Conservation (phyloP, 2,797 vertebrate species). For the Neolamprologus multifasciatus region DNA sequence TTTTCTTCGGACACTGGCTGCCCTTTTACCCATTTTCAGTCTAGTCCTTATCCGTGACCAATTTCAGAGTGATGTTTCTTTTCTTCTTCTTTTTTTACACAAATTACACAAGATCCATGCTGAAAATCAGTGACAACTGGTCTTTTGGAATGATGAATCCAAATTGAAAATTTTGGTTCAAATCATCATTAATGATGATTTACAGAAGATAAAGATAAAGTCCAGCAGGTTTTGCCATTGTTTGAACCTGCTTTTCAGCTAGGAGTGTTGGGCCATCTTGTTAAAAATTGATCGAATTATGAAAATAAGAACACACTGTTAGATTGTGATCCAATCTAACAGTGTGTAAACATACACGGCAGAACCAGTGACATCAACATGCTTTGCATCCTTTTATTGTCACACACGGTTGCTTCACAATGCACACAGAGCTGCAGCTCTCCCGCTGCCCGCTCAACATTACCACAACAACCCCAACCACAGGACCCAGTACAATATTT, state of each 20-base stretch:
- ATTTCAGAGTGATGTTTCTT: not conserved
- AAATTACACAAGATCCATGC: not conserved
- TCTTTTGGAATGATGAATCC: not conserved
- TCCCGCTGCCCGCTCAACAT: not conserved
- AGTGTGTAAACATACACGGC: not conserved
- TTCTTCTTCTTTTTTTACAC: not conserved
- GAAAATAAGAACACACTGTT: not conserved
- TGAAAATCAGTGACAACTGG: not conserved
- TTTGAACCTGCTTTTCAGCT: not conserved
- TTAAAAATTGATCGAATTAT: not conserved
- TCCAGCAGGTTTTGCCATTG: not conserved
- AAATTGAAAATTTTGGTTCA: not conserved
- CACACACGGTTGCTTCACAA: not conserved
- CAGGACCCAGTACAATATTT: not conserved
- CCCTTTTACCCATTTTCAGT: not conserved
- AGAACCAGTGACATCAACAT: not conserved
- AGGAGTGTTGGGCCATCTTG: not conserved
- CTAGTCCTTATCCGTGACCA: rapidly evolving
- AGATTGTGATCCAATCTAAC: not conserved
- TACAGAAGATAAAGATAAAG: not conserved
- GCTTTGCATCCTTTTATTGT: not conserved
- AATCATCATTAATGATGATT: not conserved
- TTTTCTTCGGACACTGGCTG: not conserved
- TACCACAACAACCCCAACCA: not conserved
- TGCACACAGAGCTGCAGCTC: not conserved